These are phyloP conservation scores for Asarcornis scutulata DNA, from an alignment of 2,113 vertebrate genomes.

Conservation along the genomic window DNA sequence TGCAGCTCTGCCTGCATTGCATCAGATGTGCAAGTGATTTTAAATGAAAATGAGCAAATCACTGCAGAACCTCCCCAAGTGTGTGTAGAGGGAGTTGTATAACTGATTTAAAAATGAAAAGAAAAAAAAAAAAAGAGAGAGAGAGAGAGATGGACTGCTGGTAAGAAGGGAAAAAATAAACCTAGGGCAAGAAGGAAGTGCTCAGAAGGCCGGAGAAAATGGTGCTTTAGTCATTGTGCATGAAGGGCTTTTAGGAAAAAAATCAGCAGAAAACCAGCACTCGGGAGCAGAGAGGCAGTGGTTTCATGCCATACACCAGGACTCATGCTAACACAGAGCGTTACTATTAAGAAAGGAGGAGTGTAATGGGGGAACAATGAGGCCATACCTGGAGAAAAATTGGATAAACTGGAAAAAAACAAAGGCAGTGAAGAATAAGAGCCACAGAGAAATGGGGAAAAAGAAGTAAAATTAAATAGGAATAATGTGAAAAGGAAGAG, in stretches of 20 bases:
- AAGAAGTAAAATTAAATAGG: background rate
- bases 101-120: background rate
- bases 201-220: background rate
- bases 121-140: background rate
- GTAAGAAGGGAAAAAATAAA: background rate
- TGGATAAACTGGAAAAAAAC: background rate
- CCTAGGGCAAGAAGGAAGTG: background rate
- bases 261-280: background rate
- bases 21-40: rapidly evolving
- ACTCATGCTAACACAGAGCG: background rate
- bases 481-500: background rate
- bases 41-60: background rate
- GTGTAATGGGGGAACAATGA: background rate
- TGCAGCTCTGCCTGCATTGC: background rate
- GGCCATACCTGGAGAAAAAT: background rate
- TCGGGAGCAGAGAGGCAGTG: background rate
- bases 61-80: background rate
- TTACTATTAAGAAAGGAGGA: background rate
- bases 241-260: background rate
- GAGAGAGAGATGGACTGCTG: background rate
- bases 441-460: background rate
- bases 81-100: background rate
- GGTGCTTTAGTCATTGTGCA: background rate
- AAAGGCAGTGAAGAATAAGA: background rate
- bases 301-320: rapidly evolving